These are phyloP conservation scores for Phyllostomus hastatus DNA, from an alignment of 2,113 vertebrate genomes.

Conservation along the genomic window DNA sequence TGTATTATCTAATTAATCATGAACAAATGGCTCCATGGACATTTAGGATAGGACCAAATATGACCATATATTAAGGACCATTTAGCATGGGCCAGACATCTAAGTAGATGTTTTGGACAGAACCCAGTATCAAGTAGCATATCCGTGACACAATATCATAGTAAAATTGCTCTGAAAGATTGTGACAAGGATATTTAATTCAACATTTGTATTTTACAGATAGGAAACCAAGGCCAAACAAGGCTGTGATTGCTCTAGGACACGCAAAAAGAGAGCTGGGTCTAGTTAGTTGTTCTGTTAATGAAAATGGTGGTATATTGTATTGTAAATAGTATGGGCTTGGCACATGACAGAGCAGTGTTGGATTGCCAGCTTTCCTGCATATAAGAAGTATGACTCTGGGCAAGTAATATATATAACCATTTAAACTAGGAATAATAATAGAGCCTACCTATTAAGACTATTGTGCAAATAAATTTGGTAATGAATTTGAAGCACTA, in stretches of 20 bases:
- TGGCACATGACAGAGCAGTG: background rate
- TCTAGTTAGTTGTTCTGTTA: background rate
- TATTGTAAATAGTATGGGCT: background rate
- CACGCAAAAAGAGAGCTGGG: background rate
- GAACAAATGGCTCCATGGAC: too few relatives aligned
- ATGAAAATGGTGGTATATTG: background rate
- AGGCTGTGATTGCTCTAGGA: background rate
- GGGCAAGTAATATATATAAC: background rate
- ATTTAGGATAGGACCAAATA: background rate
- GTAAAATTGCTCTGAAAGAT: background rate
- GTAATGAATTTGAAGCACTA: background rate
- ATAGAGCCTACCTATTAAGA: background rate
- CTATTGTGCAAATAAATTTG: background rate
- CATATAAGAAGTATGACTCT: background rate
- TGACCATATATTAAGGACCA: background rate
- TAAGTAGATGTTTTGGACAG: background rate
- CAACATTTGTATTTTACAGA: background rate
- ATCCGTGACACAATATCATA: background rate
- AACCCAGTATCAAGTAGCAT: background rate
- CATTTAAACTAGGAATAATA: background rate
- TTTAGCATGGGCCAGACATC: background rate
- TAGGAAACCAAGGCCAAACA: background rate
- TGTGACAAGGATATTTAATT: background rate
- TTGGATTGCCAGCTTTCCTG: background rate
- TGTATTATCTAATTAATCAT: background rate